Conservation (phyloP, 2,888 invertebrate genomes). For the Hedychridium roseum region DNA sequence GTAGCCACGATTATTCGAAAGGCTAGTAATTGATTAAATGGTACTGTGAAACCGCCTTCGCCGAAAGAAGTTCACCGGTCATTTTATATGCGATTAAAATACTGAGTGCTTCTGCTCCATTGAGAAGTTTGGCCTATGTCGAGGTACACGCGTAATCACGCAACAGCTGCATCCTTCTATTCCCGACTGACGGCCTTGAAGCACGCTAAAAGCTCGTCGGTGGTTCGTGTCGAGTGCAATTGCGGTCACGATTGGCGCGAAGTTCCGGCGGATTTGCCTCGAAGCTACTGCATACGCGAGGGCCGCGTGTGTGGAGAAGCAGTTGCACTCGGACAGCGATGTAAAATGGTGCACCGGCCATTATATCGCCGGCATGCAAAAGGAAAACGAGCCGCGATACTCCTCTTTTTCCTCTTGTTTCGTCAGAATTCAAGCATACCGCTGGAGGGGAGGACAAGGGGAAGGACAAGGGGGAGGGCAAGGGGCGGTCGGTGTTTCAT, state of each 20-base stretch:
- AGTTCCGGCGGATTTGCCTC: constrained; percentile 21
- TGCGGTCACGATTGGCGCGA: constrained; percentile 14
- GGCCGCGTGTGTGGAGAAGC: too few species aligned
- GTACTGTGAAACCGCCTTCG: too few species aligned
- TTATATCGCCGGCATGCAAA: constrained; percentile 32
- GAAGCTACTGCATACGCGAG: constrained; percentile 10
- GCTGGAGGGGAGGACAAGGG: constrained; percentile 5
- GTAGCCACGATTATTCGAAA: too few species aligned
- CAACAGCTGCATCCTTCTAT: constrained; percentile 11
- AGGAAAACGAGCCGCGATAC: constrained; percentile 13
- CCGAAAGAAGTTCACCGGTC: too few species aligned
- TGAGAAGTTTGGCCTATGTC: too few species aligned
- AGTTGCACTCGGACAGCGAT: constrained; percentile 24
- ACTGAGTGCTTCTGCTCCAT: too few species aligned
- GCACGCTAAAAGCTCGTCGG: constrained; percentile 11
- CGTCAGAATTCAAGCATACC: too few species aligned
- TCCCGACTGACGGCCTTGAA: constrained; percentile 9
- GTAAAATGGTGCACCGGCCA: constrained; percentile 27
- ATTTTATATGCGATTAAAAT: too few species aligned
- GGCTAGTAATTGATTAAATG: too few species aligned
- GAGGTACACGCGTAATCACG: constrained; percentile 14
- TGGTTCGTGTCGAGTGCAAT: constrained; percentile 10
- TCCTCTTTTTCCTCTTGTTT: too few species aligned
- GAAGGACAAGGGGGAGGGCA: constrained; percentile 10
- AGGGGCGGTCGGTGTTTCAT: constrained; percentile 43